These are phyloP conservation scores for Macrophya alboannulata DNA, from an alignment of 2,888 invertebrate species.

Conservation along the genomic window DNA sequence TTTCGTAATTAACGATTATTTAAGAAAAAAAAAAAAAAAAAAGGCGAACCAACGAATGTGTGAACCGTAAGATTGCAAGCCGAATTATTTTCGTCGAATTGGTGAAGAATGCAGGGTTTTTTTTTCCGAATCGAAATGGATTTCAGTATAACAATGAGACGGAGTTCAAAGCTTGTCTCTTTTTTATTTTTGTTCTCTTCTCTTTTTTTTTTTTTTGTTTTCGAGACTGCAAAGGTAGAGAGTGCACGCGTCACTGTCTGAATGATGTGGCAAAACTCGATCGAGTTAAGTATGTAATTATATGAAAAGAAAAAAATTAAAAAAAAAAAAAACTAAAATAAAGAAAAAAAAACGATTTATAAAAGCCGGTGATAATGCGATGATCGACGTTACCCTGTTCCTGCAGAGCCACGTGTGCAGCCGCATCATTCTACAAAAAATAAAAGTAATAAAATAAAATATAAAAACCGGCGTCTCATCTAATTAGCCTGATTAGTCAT, in stretches of 20 bases:
- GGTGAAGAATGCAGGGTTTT: too few species aligned
- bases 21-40: too few species aligned
- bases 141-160: neutral
- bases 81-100: too few species aligned
- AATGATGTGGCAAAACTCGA: neutral
- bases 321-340: neutral
- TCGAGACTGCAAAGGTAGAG: neutral
- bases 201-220: neutral
- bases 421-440: neutral
- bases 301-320: neutral
- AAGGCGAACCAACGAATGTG: too few species aligned
- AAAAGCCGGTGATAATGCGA: constrained; percentile 5
- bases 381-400: neutral
- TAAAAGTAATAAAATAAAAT: neutral
- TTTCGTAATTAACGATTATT: too few species aligned
- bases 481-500: constrained; percentile 40
- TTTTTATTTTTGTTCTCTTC: neutral
- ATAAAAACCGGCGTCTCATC: neutral
- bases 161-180: neutral
- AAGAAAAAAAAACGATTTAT: neutral
- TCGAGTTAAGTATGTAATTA: neutral
- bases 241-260: neutral
- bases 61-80: too few species aligned
- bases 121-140: neutral
- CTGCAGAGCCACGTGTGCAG: neutral